Percentiles rank a stretch among this genome's conserved stretches.
These are phyloP conservation scores for Epinephelus moara DNA, from an alignment of 2,113 vertebrate genomes.

Conservation along the genomic window DNA sequence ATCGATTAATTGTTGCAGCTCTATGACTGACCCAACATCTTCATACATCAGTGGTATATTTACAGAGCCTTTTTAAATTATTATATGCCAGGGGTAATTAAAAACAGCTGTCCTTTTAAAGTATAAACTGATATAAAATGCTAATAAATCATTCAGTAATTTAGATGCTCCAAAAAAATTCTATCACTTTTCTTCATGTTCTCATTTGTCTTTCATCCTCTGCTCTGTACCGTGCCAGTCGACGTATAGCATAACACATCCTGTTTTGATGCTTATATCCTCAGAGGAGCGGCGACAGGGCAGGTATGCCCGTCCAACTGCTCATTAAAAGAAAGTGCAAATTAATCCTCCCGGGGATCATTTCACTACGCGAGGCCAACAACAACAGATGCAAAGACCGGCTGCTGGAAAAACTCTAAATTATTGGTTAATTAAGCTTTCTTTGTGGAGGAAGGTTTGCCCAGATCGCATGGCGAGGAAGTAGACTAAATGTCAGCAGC, in stretches of 20 bases:
- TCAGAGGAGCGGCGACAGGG: constrained; percentile 61
- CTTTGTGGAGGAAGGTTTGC: constrained; percentile 34
- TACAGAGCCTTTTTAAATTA: no score
- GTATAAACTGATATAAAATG: neutral
- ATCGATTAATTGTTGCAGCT: no score
- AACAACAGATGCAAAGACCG: constrained; percentile 67
- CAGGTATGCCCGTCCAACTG: constrained; percentile 62
- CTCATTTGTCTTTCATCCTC: neutral
- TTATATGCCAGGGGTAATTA: neutral
- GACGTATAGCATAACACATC: constrained; percentile 49
- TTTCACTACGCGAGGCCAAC: constrained; percentile 46
- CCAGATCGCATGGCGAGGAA: constrained; percentile 18
- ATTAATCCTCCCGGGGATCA: constrained; percentile 74
- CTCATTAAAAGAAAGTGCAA: constrained; percentile 77
- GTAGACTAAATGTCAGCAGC: constrained; percentile 53
- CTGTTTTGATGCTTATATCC: constrained; percentile 67
- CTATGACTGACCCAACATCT: no score
- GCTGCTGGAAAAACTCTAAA: constrained; percentile 61
- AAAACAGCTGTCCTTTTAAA: neutral
- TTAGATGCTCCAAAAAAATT: neutral
- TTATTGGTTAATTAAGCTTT: constrained; percentile 66
- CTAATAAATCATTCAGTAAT: neutral
- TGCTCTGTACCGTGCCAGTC: neutral
- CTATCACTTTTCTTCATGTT: neutral
- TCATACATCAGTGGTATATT: neutral